These are phyloP conservation scores for Anarhynchus alexandrinus DNA, from an alignment of 2,113 vertebrate species.

Conservation along the genomic window DNA sequence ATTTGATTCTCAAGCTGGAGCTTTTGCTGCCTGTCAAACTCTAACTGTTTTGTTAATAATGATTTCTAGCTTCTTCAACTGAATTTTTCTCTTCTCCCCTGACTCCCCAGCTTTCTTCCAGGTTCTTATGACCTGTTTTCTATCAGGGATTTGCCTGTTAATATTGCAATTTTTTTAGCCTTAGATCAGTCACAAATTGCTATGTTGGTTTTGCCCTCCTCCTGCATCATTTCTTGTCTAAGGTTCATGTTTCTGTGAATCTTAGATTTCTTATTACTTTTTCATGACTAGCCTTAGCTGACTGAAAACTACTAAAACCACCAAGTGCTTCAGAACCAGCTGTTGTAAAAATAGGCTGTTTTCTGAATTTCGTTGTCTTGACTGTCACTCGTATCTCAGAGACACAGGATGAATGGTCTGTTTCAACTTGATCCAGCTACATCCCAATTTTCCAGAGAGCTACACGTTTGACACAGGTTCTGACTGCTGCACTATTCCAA, in stretches of 20 bases:
- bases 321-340: background rate
- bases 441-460: background rate
- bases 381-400: background rate
- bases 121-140: background rate
- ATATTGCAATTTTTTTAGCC: background rate
- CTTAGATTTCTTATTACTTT: background rate
- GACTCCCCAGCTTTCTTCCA: accelerated
- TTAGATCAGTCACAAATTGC: background rate
- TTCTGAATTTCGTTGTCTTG: background rate
- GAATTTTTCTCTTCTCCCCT: accelerated
- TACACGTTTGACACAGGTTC: background rate
- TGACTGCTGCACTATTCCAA: background rate
- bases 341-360: background rate
- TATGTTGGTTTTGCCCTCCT: background rate
- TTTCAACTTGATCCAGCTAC: background rate
- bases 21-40: background rate
- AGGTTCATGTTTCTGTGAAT: background rate
- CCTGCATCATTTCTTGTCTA: background rate
- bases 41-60: background rate
- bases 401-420: background rate
- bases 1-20: background rate
- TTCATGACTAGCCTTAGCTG: background rate
- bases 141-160: background rate
- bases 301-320: background rate
- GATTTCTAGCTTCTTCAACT: background rate